Percentiles rank a stretch among this genome's conserved stretches.
Conservation (phyloP, 37 sponge, comb jelly and placozoan species). For the Tethya wilhelma region DNA sequence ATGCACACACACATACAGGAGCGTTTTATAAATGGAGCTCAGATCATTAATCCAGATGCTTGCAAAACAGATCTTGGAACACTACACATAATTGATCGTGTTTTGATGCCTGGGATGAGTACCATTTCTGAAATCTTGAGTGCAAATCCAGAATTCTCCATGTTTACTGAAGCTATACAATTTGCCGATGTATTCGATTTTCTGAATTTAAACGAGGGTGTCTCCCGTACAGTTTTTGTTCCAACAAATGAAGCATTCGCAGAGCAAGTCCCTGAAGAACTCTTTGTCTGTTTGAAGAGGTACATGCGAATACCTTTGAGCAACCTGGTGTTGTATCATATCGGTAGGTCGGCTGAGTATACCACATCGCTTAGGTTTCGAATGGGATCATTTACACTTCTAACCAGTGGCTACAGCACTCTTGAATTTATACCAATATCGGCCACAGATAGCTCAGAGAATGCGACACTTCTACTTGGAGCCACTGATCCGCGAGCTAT, state of each 20-base stretch:
- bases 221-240: conserved; percentile 50
- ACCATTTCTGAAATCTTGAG: conserved; percentile 42
- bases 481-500: background rate
- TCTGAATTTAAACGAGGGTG: conserved; percentile 17
- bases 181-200: conserved; percentile 21
- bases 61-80: conserved; percentile 25
- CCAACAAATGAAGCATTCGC: conserved; percentile 34
- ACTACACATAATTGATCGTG: conserved; percentile 51
- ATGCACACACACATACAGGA: too few relatives aligned
- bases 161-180: conserved; percentile 15
- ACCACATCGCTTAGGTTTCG: conserved; percentile 24
- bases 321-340: conserved; percentile 42
- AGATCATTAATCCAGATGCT: conserved; percentile 27
- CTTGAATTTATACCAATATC: conserved; percentile 1
- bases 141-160: conserved; percentile 14
- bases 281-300: conserved; percentile 24
- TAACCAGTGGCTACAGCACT: conserved; percentile 4
- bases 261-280: conserved; percentile 5
- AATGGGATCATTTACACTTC: conserved; percentile 9
- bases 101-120: conserved; percentile 30
- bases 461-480: background rate
- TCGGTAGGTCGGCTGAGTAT: conserved; percentile 32
- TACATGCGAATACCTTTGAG: conserved; percentile 35
- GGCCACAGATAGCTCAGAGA: background rate
- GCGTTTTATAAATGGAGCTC: conserved; percentile 45